phyloP scores from a whole-genome alignment of 1,140 invertebrate genomes.

The Dreissena polymorpha region DNA sequence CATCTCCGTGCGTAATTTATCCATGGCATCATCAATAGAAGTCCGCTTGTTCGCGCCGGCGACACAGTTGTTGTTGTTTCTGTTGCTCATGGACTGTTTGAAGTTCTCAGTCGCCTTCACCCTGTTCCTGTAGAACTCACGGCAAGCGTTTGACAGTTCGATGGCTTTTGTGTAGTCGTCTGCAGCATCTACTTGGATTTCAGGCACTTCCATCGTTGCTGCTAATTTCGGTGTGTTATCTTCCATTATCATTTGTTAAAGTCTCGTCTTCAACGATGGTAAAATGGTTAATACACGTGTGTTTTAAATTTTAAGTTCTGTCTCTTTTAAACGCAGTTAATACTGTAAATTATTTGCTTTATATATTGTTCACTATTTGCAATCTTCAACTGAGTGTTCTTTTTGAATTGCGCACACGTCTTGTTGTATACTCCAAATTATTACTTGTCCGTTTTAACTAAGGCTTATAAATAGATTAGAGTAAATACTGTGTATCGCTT shows the following conservation, averaged over 20 bases:
- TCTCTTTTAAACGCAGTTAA: background rate
- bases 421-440: background rate
- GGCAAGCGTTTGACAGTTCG: conserved; percentile 71
- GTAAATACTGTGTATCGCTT: background rate
- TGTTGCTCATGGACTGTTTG: conserved; percentile 50
- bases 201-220: conserved; percentile 16
- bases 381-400: background rate
- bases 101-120: conserved; percentile 63
- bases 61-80: conserved; percentile 26
- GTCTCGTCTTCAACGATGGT: background rate
- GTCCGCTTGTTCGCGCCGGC: conserved; percentile 43
- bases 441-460: background rate
- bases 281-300: background rate
- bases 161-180: conserved; percentile 72
- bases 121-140: conserved; percentile 69
- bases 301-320: background rate
- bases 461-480: background rate
- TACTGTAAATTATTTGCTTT: background rate
- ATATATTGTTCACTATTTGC: no score
- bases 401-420: background rate
- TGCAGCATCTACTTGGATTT: conserved; percentile 27
- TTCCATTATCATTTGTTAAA: background rate
- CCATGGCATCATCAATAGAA: conserved; percentile 66
- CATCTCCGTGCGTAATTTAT: conserved; percentile 66
- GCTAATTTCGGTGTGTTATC: background rate